A percentile compares a stretch with the other conserved stretches of the same genome.
Conservation (phyloP, 2,888 invertebrate species). For the Proisotoma minuta region DNA sequence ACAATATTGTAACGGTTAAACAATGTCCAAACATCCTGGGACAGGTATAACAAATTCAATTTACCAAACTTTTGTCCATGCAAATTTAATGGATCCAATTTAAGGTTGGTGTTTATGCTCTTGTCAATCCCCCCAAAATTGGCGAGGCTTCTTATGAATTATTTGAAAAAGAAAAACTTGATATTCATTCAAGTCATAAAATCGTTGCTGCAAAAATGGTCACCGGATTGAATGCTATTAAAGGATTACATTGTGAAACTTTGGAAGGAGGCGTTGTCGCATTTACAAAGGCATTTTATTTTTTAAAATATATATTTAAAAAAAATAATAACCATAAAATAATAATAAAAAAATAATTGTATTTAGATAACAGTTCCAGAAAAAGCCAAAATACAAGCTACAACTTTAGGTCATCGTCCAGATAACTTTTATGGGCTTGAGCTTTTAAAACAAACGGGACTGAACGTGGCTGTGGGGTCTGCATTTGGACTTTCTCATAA, state of each 20-base stretch:
- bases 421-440: constrained; percentile 4
- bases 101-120: not conserved
- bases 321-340: too few relatives aligned
- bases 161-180: not conserved
- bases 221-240: not conserved
- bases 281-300: not conserved
- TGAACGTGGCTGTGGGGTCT: constrained; percentile 6
- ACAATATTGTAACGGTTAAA: not conserved
- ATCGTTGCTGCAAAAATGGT: not conserved
- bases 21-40: not conserved
- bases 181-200: not conserved
- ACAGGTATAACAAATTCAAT: not conserved
- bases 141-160: not conserved
- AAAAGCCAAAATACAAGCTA: not conserved
- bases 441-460: not conserved
- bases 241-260: not conserved
- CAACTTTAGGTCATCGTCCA: not conserved
- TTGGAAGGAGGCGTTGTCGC: not conserved
- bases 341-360: too few relatives aligned
- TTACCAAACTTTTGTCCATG: not conserved
- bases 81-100: not conserved
- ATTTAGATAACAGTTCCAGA: not conserved
- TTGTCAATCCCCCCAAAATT: not conserved
- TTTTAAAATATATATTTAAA: too few relatives aligned
- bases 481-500: constrained; percentile 3